Evolutionary conservation across 2,888 invertebrate species (phyloP).

Genomic region (Barypeithes pellucidus): DNA sequence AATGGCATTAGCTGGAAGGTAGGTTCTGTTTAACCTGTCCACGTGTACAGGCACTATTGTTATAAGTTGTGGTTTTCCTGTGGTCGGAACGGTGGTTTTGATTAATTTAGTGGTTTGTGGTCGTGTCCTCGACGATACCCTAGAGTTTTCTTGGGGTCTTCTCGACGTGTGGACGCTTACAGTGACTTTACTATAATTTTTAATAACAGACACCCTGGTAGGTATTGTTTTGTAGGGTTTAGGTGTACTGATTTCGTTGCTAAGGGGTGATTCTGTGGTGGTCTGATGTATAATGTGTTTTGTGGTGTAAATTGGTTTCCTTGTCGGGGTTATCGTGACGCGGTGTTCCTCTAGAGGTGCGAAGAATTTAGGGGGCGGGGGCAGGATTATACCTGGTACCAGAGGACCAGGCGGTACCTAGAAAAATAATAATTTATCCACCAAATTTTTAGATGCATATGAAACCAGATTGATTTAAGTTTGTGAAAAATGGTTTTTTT

Average conservation of each 20-base stretch:
- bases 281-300: slow-evolving; percentile 33
- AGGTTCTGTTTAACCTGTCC: slow-evolving; percentile 53
- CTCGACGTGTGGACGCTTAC: slow-evolving; percentile 29
- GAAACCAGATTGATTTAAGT: too few species aligned
- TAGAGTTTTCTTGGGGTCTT: slow-evolving; percentile 27
- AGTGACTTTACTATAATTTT: slow-evolving; percentile 43
- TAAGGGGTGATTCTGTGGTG: slow-evolving; percentile 42
- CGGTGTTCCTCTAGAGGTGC: slow-evolving; percentile 76
- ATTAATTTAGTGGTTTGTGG: slow-evolving; percentile 46
- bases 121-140: neutral
- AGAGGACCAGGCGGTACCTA: slow-evolving; percentile 79
- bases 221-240: slow-evolving; percentile 41
- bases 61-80: slow-evolving; percentile 68
- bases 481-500: too few species aligned
- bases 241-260: slow-evolving; percentile 34
- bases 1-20: slow-evolving; percentile 49
- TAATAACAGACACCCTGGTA: slow-evolving; percentile 47
- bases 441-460: too few species aligned
- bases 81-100: slow-evolving; percentile 65
- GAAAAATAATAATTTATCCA: slow-evolving; percentile 30
- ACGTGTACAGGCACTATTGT: slow-evolving; percentile 69
- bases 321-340: slow-evolving; percentile 63
- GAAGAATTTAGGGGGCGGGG: slow-evolving; percentile 92
- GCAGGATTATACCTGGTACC: slow-evolving; percentile 90
- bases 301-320: slow-evolving; percentile 40